phyloP scores from a whole-genome alignment of 2,888 invertebrate genomes.

The Rhodophaea formosa region DNA sequence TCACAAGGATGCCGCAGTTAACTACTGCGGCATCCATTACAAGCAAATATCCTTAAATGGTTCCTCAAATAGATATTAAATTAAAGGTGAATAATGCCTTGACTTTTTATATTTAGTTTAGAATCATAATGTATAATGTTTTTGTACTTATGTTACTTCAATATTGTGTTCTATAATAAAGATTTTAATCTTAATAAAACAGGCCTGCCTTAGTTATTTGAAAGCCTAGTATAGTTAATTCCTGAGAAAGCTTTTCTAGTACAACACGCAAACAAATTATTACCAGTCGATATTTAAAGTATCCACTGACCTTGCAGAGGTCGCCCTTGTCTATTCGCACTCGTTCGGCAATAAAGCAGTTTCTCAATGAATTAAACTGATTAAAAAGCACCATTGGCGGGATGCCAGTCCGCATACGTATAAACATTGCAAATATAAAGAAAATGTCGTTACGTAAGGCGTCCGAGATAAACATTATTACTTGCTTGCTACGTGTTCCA shows the following conservation, averaged over 20 bases:
- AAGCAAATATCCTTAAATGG: too few relatives aligned
- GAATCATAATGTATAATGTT: too few relatives aligned
- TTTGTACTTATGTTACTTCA: too few relatives aligned
- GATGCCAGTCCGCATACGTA: slow-evolving; percentile 67
- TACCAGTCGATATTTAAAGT: slow-evolving; percentile 39
- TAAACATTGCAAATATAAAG: slow-evolving; percentile 76
- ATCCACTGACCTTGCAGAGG: slow-evolving; percentile 67
- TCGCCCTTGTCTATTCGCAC: slow-evolving; percentile 64
- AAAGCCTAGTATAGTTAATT: slow-evolving; percentile 17
- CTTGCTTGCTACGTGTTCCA: neutral
- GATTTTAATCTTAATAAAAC: too few relatives aligned
- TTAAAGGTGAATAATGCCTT: too few relatives aligned
- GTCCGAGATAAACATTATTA: slow-evolving; percentile 34
- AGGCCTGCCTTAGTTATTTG: too few relatives aligned
- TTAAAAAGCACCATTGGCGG: slow-evolving; percentile 75
- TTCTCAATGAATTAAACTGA: slow-evolving; percentile 76
- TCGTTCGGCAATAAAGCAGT: slow-evolving; percentile 66
- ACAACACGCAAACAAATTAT: slow-evolving; percentile 36
- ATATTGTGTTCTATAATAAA: too few relatives aligned
- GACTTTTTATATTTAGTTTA: too few relatives aligned
- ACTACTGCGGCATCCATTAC: too few relatives aligned
- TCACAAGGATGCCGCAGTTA: too few relatives aligned
- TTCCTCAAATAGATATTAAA: too few relatives aligned
- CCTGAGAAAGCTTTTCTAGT: slow-evolving; percentile 35
- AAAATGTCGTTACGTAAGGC: slow-evolving; percentile 70